Percentiles rank a stretch among this genome's conserved stretches.
These are phyloP conservation scores for Hypselothyrea guttata DNA, from an alignment of 2,888 invertebrate species.

Conservation along the genomic window DNA sequence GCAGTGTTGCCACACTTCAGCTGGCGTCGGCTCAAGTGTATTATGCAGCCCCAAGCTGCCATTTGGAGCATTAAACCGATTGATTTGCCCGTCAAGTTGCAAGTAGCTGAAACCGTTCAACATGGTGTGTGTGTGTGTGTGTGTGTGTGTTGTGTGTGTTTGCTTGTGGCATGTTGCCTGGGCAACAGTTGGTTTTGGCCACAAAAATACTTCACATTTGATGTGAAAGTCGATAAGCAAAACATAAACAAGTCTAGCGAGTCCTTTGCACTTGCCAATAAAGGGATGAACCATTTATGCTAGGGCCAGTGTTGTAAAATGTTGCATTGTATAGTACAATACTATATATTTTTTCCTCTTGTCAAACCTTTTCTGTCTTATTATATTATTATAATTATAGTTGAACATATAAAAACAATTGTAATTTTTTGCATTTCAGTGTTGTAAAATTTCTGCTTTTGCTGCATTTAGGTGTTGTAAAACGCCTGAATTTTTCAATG, in stretches of 20 bases:
- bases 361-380: too few relatives aligned
- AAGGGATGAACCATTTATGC: too few relatives aligned
- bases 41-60: slow-evolving; percentile 34
- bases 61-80: slow-evolving; percentile 46
- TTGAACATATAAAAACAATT: slow-evolving; percentile 11
- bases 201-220: slow-evolving; percentile 7
- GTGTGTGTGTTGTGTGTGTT: slow-evolving; percentile 5
- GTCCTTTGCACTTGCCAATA: slow-evolving; percentile 11
- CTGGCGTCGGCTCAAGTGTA: slow-evolving; percentile 15
- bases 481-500: too few relatives aligned
- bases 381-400: too few relatives aligned
- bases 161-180: slow-evolving; percentile 40
- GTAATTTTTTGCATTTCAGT: background rate
- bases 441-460: background rate
- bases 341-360: too few relatives aligned
- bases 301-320: too few relatives aligned
- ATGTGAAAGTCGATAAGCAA: slow-evolving; percentile 34
- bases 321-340: too few relatives aligned
- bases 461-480: too few relatives aligned
- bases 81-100: slow-evolving; percentile 34
- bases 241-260: slow-evolving; percentile 5
- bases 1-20: slow-evolving; percentile 49
- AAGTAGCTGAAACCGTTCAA: too few relatives aligned
- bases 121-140: background rate
- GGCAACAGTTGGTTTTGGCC: slow-evolving; percentile 73